Evolutionary conservation across 2,888 invertebrate genomes (phyloP).

Genomic region (Tiliacea aurago): DNA sequence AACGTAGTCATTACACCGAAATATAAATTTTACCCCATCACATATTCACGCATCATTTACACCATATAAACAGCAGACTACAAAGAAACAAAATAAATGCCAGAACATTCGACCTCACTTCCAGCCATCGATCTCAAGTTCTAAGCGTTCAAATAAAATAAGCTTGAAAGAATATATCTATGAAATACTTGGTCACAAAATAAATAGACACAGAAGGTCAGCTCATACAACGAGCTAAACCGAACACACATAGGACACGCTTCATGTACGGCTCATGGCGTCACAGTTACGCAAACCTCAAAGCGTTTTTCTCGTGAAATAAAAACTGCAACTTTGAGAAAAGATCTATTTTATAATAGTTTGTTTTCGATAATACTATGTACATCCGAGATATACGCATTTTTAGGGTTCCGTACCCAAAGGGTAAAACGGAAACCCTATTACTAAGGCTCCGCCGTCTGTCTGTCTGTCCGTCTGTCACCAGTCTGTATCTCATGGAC

Average conservation of each 20-base stretch:
- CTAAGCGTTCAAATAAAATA: constrained; percentile 49
- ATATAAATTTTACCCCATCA: constrained; percentile 11
- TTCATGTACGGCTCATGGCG: not conserved
- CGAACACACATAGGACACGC: not conserved
- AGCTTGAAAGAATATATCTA: constrained; percentile 53
- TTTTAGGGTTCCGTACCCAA: too few relatives aligned
- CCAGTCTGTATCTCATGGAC: too few relatives aligned
- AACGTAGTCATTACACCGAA: not conserved
- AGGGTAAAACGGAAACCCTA: too few relatives aligned
- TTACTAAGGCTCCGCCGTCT: too few relatives aligned
- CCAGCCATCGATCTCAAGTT: constrained; percentile 34
- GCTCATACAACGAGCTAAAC: not conserved
- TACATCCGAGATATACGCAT: not conserved
- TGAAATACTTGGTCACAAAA: constrained; percentile 2
- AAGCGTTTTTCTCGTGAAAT: not conserved
- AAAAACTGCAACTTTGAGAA: not conserved
- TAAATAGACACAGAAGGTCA: not conserved
- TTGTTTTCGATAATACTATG: not conserved
- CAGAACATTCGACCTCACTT: constrained; percentile 28
- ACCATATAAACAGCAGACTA: constrained; percentile 10
- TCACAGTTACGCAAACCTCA: not conserved
- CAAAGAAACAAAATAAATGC: constrained; percentile 30
- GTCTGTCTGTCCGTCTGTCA: too few relatives aligned
- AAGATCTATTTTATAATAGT: not conserved
- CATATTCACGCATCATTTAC: constrained; percentile 33